Conservation (phyloP, 2,888 invertebrate species). For the Drepanosiphum platanoidis region DNA sequence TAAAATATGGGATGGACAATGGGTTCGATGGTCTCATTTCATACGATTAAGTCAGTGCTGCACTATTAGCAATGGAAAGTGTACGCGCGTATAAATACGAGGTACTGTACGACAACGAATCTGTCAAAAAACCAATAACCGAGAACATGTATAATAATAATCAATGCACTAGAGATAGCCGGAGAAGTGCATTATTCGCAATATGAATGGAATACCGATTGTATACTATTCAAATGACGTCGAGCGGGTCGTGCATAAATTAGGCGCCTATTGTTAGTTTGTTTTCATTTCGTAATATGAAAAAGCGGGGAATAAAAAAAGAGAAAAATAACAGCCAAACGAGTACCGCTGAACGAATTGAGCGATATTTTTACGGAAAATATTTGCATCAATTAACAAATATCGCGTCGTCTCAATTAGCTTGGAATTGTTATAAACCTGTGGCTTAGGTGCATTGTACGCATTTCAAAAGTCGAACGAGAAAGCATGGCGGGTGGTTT, state of each 20-base stretch:
- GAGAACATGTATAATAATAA: background rate
- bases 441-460: background rate
- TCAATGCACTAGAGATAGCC: background rate
- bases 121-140: background rate
- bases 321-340: background rate
- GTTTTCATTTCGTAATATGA: slow-evolving; percentile 9
- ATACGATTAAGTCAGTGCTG: slow-evolving; percentile 10
- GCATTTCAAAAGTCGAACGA: no score
- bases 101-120: background rate
- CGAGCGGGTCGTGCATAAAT: slow-evolving; percentile 13
- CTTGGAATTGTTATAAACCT: background rate
- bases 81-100: background rate
- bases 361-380: background rate
- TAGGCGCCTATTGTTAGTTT: slow-evolving; percentile 13
- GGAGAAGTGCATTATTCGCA: background rate
- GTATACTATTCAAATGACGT: background rate
- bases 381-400: background rate
- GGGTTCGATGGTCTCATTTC: slow-evolving; percentile 11
- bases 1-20: background rate
- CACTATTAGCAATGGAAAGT: slow-evolving; percentile 5
- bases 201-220: slow-evolving; percentile 8
- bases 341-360: background rate
- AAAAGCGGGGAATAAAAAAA: background rate
- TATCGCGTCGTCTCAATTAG: background rate
- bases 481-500: background rate